These are phyloP conservation scores for Chionomys nivalis DNA, from an alignment of 2,113 vertebrate species.

Conservation along the genomic window DNA sequence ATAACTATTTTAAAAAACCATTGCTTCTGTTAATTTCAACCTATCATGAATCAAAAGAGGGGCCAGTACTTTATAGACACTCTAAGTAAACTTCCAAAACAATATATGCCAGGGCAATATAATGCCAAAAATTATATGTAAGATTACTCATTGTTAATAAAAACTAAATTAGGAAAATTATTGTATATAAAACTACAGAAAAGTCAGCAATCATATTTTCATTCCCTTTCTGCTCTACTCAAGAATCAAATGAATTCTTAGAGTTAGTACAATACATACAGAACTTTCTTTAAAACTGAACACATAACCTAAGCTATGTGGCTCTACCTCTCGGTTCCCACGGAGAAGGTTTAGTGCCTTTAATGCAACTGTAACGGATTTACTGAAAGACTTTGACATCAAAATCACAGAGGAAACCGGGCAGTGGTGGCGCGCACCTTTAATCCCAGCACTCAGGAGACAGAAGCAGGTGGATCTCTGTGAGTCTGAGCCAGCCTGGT, in stretches of 20 bases:
- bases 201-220: not conserved
- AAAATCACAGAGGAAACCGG: slow-evolving; percentile 32
- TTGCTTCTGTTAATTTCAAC: slow-evolving; percentile 40
- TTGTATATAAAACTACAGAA: not conserved
- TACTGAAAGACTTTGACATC: slow-evolving; percentile 22
- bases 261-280: not conserved
- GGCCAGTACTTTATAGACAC: not conserved
- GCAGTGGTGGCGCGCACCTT: no score
- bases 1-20: slow-evolving; percentile 23
- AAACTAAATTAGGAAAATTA: not conserved
- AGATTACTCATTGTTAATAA: slow-evolving; percentile 23
- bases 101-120: not conserved
- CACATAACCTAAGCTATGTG: not conserved
- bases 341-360: not conserved
- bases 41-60: slow-evolving; percentile 56
- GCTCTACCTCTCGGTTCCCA: not conserved
- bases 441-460: no score
- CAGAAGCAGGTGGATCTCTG: no score
- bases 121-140: not conserved
- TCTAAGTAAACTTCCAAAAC: slow-evolving; percentile 40
- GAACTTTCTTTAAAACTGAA: slow-evolving; percentile 21
- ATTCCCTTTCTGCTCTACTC: slow-evolving; percentile 32
- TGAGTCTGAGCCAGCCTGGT: no score
- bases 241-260: slow-evolving; percentile 23
- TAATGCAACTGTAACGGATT: slow-evolving; percentile 32